Base-by-base conservation (phyloP, 30 jellyfish, hydroid and myxozoan species). In the Morbakka virulenta region DNA sequence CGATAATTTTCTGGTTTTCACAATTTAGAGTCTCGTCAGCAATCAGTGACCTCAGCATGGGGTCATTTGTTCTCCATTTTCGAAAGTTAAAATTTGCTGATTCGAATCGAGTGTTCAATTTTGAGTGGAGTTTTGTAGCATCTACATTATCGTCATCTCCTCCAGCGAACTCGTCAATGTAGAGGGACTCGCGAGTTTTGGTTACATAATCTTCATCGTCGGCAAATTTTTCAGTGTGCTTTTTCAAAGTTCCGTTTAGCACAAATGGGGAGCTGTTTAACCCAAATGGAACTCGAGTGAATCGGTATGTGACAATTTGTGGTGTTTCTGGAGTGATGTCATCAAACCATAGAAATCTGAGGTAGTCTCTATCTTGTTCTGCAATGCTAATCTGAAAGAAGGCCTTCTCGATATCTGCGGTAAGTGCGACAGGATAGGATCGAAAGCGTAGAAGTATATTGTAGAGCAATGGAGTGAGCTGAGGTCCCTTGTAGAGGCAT, bases 351-450 rank as follows among this genome's bases (percentile, higher is more conserved):
- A 86, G 66, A 72, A 86, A 86, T 2, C 82, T 77, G 28, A 85
- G 65, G 32, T 29, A 70, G 57, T 85, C 94, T 20, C 89, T 67
- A 70, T 86, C 84, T 26, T 62, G 48, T 28, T 24, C 1, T 62
- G 41, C 51, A 2, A 86, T 26, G n/a, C 82, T 67, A 12, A 77
- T 76, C 66, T 63, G 28, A 4, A 83, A 48, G 52, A 83, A 73
- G 27, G 95, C 95, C 50, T 83, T 83, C 64, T 83, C 95, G 48
- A 83, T 83, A 63, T 83, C 86, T 21, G 95, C n/a, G n/a, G 80
- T 78, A n/a, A 77, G 75, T 1, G 94, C 94, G 14, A 65, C 48
- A 23, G 36, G 32, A 64, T 68, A 6, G 28, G 70, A 14, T 4
- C 83, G 82, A 63, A 85, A 85, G 23, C 88, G 83, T 27, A 47